Conservation (phyloP, 2,113 vertebrate genomes). For the Zosterops lateralis region DNA sequence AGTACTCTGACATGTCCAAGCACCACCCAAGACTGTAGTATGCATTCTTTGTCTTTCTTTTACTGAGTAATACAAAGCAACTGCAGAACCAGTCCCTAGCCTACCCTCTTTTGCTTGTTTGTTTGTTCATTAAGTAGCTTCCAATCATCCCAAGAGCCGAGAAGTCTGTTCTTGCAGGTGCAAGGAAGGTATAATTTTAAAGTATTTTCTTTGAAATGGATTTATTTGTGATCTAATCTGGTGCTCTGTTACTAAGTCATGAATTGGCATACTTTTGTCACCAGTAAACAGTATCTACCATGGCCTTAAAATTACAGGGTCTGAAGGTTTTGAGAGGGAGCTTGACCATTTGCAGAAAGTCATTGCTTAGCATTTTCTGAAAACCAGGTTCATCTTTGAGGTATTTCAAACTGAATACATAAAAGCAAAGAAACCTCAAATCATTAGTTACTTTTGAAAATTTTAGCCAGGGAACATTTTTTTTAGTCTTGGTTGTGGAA, state of each 20-base stretch:
- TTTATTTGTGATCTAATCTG: not conserved
- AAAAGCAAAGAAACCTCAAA: not conserved
- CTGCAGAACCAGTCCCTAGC: conserved; percentile 4
- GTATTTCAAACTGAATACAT: not conserved
- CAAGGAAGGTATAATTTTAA: not conserved
- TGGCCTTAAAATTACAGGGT: not conserved
- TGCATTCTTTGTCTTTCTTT: conserved; percentile 42
- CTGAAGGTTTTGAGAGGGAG: not conserved
- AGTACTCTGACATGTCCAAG: conserved; percentile 11
- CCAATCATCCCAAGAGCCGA: not conserved
- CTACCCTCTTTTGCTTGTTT: not conserved
- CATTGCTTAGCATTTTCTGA: not conserved
- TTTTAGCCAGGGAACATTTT: conserved; percentile 19
- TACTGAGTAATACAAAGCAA: conserved; percentile 31
- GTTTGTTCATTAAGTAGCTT: conserved; percentile 12
- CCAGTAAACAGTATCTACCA: not conserved
- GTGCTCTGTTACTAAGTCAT: not conserved
- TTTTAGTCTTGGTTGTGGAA: conserved; percentile 2
- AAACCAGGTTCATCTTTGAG: not conserved
- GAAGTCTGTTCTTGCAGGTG: not conserved
- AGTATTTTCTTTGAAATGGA: conserved; percentile 3
- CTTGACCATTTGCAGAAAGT: not conserved
- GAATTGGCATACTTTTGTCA: not conserved
- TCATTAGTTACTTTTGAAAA: not conserved
- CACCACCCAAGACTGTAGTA: not conserved